Percentiles rank a stretch among this genome's conserved stretches.
Conservation (phyloP, 2,797 vertebrate species). For the Etheostoma nigrum region DNA sequence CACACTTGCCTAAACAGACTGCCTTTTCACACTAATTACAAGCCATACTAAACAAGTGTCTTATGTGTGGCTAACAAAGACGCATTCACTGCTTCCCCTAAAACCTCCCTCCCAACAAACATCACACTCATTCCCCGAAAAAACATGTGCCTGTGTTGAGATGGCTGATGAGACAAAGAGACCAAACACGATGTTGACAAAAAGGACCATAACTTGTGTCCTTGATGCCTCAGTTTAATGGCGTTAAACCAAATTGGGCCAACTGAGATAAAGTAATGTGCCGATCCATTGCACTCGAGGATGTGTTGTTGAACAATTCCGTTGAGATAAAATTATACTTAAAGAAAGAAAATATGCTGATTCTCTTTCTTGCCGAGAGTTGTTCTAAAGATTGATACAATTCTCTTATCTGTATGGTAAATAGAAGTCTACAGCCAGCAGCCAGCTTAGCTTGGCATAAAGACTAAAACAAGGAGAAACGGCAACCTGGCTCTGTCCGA, state of each 20-base stretch:
- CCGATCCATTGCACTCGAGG: conserved; percentile 15
- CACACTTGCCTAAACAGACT: conserved; percentile 60
- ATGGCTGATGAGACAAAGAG: conserved; percentile 68
- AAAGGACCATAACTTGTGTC: conserved; percentile 39
- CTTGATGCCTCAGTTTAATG: conserved; percentile 16
- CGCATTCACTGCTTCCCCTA: conserved; percentile 68
- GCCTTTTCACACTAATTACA: conserved; percentile 70
- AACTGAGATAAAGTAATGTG: conserved; percentile 24
- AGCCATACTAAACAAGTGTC: conserved; percentile 72
- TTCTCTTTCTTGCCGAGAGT: not conserved
- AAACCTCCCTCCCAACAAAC: conserved; percentile 66
- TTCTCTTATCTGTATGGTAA: not conserved
- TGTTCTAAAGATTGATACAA: not conserved
- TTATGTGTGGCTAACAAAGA: conserved; percentile 76
- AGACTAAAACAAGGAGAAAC: not conserved
- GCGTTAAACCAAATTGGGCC: conserved; percentile 20
- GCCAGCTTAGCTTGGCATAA: conserved; percentile 7
- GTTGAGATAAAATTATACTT: conserved; percentile 1
- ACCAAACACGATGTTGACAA: conserved; percentile 69
- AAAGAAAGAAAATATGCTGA: not conserved
- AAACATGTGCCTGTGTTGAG: conserved; percentile 63
- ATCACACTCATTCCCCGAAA: conserved; percentile 75
- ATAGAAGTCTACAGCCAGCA: not conserved
- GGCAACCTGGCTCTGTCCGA: not conserved
- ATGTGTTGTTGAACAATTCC: not conserved